Conservation (phyloP, 2,888 invertebrate genomes). For the Ditula angustiorana region DNA sequence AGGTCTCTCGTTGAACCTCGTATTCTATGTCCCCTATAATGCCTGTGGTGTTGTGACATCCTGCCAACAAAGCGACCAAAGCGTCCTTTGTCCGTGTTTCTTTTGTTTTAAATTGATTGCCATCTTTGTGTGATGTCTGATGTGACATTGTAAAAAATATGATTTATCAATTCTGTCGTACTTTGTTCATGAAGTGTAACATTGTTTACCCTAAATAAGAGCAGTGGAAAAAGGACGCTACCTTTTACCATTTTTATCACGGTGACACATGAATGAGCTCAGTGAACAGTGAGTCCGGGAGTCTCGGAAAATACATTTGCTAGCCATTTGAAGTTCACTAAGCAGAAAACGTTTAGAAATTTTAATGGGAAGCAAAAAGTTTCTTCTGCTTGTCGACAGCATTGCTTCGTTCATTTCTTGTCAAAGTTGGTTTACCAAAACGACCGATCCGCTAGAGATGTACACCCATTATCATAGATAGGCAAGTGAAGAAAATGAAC, state of each 20-base stretch:
- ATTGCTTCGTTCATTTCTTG: neutral
- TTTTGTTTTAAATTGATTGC: constrained; percentile 35
- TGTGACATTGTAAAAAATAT: constrained; percentile 27
- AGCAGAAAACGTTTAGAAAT: neutral
- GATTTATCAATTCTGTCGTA: constrained; percentile 27
- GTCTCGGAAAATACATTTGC: constrained; percentile 8
- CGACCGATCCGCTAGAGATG: neutral
- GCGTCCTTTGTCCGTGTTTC: constrained; percentile 25
- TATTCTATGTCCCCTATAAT: constrained; percentile 1
- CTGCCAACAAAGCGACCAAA: constrained; percentile 31
- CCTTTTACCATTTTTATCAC: constrained; percentile 1
- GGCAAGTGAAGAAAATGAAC: neutral
- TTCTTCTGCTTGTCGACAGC: neutral
- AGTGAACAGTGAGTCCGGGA: constrained; percentile 7
- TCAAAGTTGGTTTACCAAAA: neutral
- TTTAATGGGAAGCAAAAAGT: neutral
- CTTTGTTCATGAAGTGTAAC: constrained; percentile 19
- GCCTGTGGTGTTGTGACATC: constrained; percentile 13
- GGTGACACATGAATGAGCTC: constrained; percentile 25
- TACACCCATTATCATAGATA: neutral
- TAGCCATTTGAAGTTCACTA: neutral
- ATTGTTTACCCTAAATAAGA: neutral
- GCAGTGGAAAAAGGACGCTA: neutral
- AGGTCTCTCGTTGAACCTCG: constrained; percentile 8
- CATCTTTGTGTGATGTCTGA: constrained; percentile 23